Evolutionary conservation across 2,113 vertebrate genomes (phyloP).

Genomic region (Isurus oxyrinchus): DNA sequence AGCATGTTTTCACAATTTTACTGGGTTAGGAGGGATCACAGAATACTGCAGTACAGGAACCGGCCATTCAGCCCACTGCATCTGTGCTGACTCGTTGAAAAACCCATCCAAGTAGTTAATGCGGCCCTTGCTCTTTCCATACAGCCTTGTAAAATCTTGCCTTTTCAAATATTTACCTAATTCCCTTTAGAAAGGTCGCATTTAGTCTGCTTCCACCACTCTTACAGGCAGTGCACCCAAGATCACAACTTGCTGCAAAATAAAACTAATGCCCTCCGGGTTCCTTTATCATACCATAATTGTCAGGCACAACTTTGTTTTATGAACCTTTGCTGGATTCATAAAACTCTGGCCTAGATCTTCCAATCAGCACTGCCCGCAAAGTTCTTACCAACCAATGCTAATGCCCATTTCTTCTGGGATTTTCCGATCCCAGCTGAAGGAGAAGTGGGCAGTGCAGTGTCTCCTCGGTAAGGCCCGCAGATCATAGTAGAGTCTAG

Average conservation of each 20-base stretch:
- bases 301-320: not conserved
- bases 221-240: not conserved
- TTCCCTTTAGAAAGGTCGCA: not conserved
- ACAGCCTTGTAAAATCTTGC: not conserved
- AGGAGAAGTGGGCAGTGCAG: too few species aligned
- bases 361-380: too few species aligned
- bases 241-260: not conserved
- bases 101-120: not conserved
- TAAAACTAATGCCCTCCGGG: not conserved
- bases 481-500: too few species aligned
- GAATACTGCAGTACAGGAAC: not conserved
- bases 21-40: not conserved
- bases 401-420: too few species aligned
- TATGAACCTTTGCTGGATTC: not conserved
- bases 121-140: not conserved
- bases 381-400: too few species aligned
- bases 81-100: not conserved
- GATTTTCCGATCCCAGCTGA: too few species aligned
- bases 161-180: not conserved
- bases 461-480: too few species aligned
- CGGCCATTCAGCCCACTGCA: not conserved
- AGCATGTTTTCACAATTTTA: too few species aligned
- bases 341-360: not conserved
- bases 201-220: not conserved
- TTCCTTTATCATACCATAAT: not conserved